Evolutionary conservation across 1,140 invertebrate genomes (phyloP), one percentile per base, ranked within the genome.

Genomic region (Spodoptera litura): DNA sequence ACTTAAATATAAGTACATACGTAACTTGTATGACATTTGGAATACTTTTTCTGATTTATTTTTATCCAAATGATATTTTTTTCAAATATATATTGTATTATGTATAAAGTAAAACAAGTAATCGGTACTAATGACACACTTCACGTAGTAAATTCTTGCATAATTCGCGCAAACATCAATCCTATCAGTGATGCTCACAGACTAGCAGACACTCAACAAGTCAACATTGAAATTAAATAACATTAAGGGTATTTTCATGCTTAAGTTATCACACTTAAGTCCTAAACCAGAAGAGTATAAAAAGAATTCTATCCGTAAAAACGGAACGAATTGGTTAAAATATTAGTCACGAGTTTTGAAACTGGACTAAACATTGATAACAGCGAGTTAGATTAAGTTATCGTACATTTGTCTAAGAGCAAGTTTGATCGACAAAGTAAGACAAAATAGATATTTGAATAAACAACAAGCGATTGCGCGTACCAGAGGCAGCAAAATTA

Each of bases 131-230:
- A 78, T 38, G 25, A 74, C 71, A 72, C 68, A 74, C 71, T 72
- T 72, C 58, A 79, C 70, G 31, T 77, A 44, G 88, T 87, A 88
- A 89, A 92, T 85, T 92, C 93, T 93, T 93, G 88, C 93, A 94
- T 93, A 93, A 90, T 87, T 93, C 92, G 81, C 91, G 91, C 93
- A 93, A 92, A 93, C 93, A 94, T 91, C 89, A 93, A 91, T 85
- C 93, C 93, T 93, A 88, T 92, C 93, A 94, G 92, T 93, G 92
- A 93, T 93, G 90, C 92, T 92, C 90, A 92, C 91, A 94, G 93
- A 94, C 93, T 94, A 94, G 93, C 91, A 93, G 83, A 87, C 88
- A 92, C 91, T 89, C 91, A 85, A 85, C 78, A 87, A 79, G 64
- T 71, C 52, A 76, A 20, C 0, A 81, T 85, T 81, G 78, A 86